Conservation (phyloP, 2,797 vertebrate species). For the Onychomys arenicola region DNA sequence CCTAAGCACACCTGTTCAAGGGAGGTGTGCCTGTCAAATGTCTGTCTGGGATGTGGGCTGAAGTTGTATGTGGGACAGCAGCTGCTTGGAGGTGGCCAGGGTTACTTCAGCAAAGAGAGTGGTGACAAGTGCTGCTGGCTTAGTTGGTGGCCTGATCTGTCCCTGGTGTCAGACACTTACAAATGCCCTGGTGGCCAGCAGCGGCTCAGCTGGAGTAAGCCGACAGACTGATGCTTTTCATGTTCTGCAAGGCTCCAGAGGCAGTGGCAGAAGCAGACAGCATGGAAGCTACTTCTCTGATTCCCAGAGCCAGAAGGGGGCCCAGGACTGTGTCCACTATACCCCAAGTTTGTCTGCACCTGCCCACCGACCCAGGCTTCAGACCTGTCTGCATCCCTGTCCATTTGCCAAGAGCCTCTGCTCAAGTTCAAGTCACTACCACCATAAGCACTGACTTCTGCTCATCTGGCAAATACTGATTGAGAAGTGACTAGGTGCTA, state of each 20-base stretch:
- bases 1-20: neutral
- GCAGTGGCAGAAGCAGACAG: neutral
- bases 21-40: neutral
- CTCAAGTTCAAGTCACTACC: neutral
- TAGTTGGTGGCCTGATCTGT: fast-evolving
- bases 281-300: neutral
- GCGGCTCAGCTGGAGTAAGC: neutral
- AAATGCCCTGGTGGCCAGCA: too few relatives aligned
- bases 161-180: neutral
- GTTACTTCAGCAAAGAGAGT: neutral
- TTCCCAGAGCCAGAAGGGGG: neutral
- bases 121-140: too few relatives aligned
- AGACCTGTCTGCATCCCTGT: neutral
- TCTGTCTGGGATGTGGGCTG: neutral
- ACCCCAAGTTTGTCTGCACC: neutral
- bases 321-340: fast-evolving
- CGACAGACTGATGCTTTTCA: neutral
- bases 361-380: neutral
- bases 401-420: neutral
- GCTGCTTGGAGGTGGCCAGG: neutral
- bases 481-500: neutral
- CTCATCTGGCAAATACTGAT: neutral
- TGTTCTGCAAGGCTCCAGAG: neutral
- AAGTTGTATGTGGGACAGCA: neutral
- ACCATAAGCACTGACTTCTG: neutral